These are phyloP conservation scores for Machimus atricapillus DNA, from an alignment of 2,888 invertebrate species.

Conservation along the genomic window DNA sequence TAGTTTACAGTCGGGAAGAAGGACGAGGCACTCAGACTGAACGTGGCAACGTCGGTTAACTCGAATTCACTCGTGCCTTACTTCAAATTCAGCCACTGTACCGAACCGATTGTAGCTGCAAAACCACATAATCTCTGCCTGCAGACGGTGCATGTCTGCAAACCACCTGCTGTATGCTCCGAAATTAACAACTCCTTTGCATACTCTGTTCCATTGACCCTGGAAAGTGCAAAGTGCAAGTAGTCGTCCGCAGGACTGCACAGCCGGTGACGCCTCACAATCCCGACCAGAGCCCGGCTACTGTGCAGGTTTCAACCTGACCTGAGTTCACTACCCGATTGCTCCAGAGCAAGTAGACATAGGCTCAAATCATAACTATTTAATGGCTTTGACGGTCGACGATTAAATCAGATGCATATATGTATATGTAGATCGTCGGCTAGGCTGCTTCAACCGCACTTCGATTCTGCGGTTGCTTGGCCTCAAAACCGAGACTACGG, in stretches of 20 bases:
- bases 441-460: not conserved
- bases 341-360: not conserved
- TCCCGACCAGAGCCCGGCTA: not conserved
- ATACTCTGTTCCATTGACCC: not conserved
- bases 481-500: slow-evolving; percentile 1
- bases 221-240: not conserved
- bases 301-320: not conserved
- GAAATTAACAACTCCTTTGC: slow-evolving; percentile 1
- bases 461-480: slow-evolving; percentile 21
- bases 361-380: slow-evolving; percentile 12
- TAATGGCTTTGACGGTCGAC: slow-evolving; percentile 2
- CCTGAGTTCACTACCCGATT: not conserved
- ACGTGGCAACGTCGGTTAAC: not conserved
- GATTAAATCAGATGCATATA: slow-evolving; percentile 14
- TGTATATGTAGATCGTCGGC: not conserved
- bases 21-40: not conserved
- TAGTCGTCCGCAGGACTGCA: not conserved
- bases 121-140: slow-evolving; percentile 13
- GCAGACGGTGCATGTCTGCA: not conserved
- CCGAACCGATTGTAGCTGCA: not conserved
- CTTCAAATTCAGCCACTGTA: slow-evolving; percentile 1
- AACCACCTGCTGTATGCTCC: not conserved
- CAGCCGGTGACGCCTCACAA: not conserved
- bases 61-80: not conserved
- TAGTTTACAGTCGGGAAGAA: not conserved